phyloP scores from a whole-genome alignment of 2,113 vertebrate species.

The Cichladusa arquata region DNA sequence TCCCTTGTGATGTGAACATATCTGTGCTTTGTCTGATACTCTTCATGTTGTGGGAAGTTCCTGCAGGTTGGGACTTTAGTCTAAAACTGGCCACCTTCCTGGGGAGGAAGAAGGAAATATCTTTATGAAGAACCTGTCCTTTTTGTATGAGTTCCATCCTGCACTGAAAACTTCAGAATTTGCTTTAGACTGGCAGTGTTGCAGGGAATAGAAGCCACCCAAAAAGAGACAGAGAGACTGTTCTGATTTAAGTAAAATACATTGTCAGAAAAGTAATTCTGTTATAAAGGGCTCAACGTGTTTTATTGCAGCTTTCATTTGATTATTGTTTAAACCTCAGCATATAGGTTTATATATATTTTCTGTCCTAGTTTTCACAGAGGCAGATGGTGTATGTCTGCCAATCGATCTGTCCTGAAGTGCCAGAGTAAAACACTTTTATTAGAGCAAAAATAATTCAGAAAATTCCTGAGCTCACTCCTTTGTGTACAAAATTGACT shows the following conservation, averaged over 20 bases:
- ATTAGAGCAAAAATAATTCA: slow-evolving; percentile 62
- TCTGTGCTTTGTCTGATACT: not conserved
- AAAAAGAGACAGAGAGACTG: not conserved
- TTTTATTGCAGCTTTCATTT: slow-evolving; percentile 44
- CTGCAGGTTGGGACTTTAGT: not conserved
- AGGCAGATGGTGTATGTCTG: slow-evolving; percentile 49
- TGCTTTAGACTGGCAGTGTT: not conserved
- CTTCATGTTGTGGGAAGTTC: rapidly evolving
- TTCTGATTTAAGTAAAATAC: not conserved
- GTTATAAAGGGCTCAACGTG: not conserved
- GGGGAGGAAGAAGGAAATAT: not conserved
- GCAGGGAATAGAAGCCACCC: not conserved
- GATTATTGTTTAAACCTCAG: slow-evolving; percentile 47
- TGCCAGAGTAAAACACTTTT: slow-evolving; percentile 49
- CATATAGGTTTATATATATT: slow-evolving; percentile 16
- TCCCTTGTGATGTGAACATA: rapidly evolving
- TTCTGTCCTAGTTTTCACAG: slow-evolving; percentile 16
- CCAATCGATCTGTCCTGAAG: slow-evolving; percentile 58
- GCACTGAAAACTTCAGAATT: not conserved
- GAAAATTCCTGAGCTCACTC: slow-evolving; percentile 61
- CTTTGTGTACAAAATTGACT: slow-evolving; percentile 63
- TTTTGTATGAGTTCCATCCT: not conserved
- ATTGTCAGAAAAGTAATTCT: not conserved
- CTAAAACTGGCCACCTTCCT: not conserved
- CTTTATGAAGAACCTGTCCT: not conserved